Conservation (phyloP, 2,888 invertebrate genomes). For the Cynaeus angustus region DNA sequence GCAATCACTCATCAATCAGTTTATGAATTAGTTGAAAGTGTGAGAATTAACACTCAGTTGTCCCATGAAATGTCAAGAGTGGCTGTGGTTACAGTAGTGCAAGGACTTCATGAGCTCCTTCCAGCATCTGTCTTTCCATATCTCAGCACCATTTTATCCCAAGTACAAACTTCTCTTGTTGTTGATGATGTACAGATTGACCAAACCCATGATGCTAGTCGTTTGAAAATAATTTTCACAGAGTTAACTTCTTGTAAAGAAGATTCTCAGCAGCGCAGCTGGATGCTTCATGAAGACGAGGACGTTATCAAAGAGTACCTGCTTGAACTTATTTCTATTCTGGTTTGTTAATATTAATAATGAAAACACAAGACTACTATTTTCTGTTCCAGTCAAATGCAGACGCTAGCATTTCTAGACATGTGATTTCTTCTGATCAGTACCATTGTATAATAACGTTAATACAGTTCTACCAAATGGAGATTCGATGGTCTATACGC, state of each 20-base stretch:
- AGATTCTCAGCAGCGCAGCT: slow-evolving; percentile 95
- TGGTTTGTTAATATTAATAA: slow-evolving; percentile 74
- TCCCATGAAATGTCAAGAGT: slow-evolving; percentile 91
- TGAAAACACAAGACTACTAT: background rate
- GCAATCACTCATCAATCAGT: slow-evolving; percentile 75
- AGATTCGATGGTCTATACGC: slow-evolving; percentile 89
- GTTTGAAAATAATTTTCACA: slow-evolving; percentile 87
- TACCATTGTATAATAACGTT: slow-evolving; percentile 89
- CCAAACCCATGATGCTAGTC: slow-evolving; percentile 88
- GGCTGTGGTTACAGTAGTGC: slow-evolving; percentile 85
- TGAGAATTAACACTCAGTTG: slow-evolving; percentile 87
- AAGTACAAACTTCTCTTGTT: slow-evolving; percentile 76
- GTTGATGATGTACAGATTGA: slow-evolving; percentile 80
- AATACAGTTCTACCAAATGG: slow-evolving; percentile 97
- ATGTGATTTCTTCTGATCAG: slow-evolving; percentile 87
- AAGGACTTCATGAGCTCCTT: slow-evolving; percentile 74
- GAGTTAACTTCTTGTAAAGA: slow-evolving; percentile 92
- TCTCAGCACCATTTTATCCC: slow-evolving; percentile 74
- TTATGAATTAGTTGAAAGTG: slow-evolving; percentile 86
- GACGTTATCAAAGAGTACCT: slow-evolving; percentile 90
- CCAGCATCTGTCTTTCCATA: slow-evolving; percentile 77
- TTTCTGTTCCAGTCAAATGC: slow-evolving; percentile 85
- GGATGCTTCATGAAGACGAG: slow-evolving; percentile 97
- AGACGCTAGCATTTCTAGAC: slow-evolving; percentile 89
- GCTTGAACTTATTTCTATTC: slow-evolving; percentile 85